Percentiles rank a stretch among this genome's conserved stretches.
Conservation (phyloP, 2,113 vertebrate genomes). For the Siniperca knerii region DNA sequence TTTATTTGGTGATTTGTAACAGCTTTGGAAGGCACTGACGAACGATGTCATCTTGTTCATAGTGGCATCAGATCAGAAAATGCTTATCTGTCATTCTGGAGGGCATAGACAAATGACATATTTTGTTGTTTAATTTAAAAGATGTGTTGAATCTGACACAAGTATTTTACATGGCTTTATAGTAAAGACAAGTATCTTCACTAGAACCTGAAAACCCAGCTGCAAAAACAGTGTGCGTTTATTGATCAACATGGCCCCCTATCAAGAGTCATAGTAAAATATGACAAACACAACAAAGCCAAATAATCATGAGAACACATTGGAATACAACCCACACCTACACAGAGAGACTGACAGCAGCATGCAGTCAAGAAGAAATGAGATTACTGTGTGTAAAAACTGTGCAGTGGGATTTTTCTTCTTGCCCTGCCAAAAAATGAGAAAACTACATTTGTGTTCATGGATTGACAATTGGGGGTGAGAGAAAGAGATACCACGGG, state of each 20-base stretch:
- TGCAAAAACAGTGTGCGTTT: background rate
- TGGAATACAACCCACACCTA: conserved; percentile 34
- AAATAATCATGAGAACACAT: conserved; percentile 37
- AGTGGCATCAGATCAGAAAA: background rate
- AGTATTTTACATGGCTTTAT: background rate
- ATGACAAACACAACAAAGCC: conserved; percentile 20
- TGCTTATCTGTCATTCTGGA: background rate
- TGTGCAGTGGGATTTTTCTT: conserved; percentile 22
- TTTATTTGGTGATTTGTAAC: background rate
- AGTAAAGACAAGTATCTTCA: background rate
- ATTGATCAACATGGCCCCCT: background rate
- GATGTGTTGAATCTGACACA: background rate
- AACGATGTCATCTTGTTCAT: background rate
- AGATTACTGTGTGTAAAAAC: conserved; percentile 44
- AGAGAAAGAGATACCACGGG: conserved; percentile 22
- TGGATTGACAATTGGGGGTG: conserved; percentile 49
- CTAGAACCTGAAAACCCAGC: background rate
- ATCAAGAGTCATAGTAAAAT: conserved; percentile 27
- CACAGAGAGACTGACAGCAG: conserved; percentile 35
- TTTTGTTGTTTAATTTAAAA: background rate
- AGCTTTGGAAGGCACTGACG: background rate
- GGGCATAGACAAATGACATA: background rate
- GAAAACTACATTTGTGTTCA: conserved; percentile 35
- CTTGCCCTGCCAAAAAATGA: background rate
- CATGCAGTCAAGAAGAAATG: conserved; percentile 26